Evolutionary conservation across 2,797 vertebrate species (phyloP).

Genomic region (Rhabdomys pumilio): DNA sequence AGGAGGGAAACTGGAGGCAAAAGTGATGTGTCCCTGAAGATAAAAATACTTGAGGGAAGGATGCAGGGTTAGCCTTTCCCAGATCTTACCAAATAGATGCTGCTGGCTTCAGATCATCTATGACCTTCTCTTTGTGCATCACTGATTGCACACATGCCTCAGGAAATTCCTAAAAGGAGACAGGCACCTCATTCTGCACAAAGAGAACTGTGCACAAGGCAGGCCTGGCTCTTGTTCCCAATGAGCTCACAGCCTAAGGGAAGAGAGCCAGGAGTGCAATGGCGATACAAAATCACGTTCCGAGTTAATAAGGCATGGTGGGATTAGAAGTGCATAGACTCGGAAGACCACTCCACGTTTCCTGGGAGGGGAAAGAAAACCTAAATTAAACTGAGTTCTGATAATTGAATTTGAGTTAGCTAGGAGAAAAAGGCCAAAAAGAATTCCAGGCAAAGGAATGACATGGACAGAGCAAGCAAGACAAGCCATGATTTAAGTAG

Average conservation of each 20-base stretch:
- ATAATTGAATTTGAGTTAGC: slow-evolving; percentile 19
- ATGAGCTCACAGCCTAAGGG: neutral
- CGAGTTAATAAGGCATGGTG: neutral
- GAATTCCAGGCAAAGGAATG: slow-evolving; percentile 39
- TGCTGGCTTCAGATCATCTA: neutral
- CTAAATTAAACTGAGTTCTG: neutral
- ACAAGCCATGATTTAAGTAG: neutral
- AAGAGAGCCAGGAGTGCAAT: neutral
- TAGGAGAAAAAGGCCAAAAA: slow-evolving; percentile 38
- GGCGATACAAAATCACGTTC: neutral
- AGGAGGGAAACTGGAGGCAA: neutral
- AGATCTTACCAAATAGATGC: neutral
- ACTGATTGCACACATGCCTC: neutral
- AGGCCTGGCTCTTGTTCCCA: neutral
- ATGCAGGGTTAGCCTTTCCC: neutral
- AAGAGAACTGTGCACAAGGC: slow-evolving; percentile 29
- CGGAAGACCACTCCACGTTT: slow-evolving; percentile 9
- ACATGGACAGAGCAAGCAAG: neutral
- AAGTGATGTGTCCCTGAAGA: neutral
- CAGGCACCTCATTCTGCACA: neutral
- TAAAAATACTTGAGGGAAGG: neutral
- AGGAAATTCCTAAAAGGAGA: neutral
- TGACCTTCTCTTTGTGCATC: slow-evolving; percentile 25
- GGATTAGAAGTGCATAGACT: slow-evolving; percentile 22
- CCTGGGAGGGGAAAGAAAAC: neutral